Evolutionary conservation across 2,888 invertebrate species (phyloP).

Genomic region (Choristoneura rosaceana): DNA sequence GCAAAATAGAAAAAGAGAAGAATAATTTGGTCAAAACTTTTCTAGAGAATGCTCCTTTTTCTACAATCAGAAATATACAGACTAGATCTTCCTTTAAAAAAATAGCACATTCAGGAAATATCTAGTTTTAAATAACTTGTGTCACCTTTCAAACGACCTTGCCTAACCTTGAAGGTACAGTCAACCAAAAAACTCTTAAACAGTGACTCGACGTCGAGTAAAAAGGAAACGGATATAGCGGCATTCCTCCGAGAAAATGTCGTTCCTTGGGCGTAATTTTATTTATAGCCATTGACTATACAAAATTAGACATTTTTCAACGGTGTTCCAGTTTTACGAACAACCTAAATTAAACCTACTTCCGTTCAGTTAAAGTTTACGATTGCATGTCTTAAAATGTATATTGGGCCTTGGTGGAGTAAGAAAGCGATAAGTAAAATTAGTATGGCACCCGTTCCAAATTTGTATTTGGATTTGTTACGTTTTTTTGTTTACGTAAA

Average conservation of each 20-base stretch:
- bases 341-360: neutral
- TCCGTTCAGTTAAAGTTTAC: neutral
- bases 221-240: slow-evolving; percentile 31
- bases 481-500: neutral
- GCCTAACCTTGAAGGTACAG: slow-evolving; percentile 2
- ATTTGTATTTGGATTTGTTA: slow-evolving; percentile 1
- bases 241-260: slow-evolving; percentile 20
- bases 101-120: neutral
- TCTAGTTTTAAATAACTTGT: neutral
- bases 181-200: slow-evolving; percentile 8
- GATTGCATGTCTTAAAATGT: neutral
- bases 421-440: neutral
- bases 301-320: neutral
- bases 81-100: too few relatives aligned
- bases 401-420: neutral
- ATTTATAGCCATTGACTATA: slow-evolving; percentile 20
- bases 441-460: neutral
- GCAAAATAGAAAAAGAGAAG: too few relatives aligned
- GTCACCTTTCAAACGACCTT: slow-evolving; percentile 2
- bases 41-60: too few relatives aligned
- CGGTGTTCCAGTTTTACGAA: neutral
- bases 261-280: slow-evolving; percentile 19
- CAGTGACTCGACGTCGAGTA: slow-evolving; percentile 4
- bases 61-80: too few relatives aligned
- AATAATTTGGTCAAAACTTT: too few relatives aligned